Conservation (phyloP, 2,888 invertebrate genomes). For the Mimas tiliae region DNA sequence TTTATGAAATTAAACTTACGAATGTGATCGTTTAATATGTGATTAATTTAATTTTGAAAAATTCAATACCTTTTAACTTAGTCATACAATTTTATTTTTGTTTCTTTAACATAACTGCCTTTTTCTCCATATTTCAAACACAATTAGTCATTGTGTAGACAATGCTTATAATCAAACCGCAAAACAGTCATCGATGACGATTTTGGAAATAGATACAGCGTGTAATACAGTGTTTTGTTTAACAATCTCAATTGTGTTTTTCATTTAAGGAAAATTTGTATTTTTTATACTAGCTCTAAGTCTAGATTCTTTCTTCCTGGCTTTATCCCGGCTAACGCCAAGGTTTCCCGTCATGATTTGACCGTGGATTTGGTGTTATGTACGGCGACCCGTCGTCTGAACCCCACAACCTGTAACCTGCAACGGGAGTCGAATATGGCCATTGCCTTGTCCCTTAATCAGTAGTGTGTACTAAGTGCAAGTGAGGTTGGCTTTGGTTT, state of each 20-base stretch:
- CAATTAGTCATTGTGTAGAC: constrained; percentile 9
- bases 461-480: too few species aligned
- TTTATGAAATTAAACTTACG: too few species aligned
- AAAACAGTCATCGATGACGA: constrained; percentile 18
- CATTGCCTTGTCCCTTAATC: too few species aligned
- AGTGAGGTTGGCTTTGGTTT: too few species aligned
- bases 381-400: too few species aligned
- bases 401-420: too few species aligned
- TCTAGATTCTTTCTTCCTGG: too few species aligned
- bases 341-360: too few species aligned
- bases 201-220: constrained; percentile 3
- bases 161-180: constrained; percentile 14
- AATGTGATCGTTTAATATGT: too few species aligned
- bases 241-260: background rate
- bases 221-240: background rate
- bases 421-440: too few species aligned
- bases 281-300: background rate
- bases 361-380: too few species aligned
- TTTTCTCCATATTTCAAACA: background rate
- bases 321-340: too few species aligned
- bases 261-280: background rate
- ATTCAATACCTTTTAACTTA: background rate
- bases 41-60: background rate
- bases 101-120: background rate
- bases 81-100: background rate